Conservation (phyloP, 2,888 invertebrate genomes). For the Camptogramma bilineatum region DNA sequence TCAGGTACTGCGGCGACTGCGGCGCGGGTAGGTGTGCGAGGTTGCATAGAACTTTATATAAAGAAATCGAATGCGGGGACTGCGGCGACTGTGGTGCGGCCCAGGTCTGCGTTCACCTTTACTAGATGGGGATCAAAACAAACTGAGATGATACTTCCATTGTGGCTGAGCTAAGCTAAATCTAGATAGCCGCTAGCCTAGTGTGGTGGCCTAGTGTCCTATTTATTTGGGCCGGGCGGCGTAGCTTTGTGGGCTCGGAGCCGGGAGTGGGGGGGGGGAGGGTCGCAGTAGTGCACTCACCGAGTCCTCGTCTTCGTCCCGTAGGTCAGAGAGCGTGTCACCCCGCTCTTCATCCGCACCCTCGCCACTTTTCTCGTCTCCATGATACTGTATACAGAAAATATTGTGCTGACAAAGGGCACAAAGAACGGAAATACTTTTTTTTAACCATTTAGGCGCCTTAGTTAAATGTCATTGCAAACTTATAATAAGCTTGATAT, state of each 20-base stretch:
- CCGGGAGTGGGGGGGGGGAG: slow-evolving; percentile 38
- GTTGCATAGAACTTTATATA: too few relatives aligned
- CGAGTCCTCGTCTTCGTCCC: slow-evolving; percentile 88
- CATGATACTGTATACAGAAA: slow-evolving; percentile 61
- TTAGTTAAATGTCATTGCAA: not conserved
- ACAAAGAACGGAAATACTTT: not conserved
- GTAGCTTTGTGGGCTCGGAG: slow-evolving; percentile 43
- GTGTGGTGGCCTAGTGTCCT: slow-evolving; percentile 70
- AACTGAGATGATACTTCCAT: slow-evolving; percentile 43
- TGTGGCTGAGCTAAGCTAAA: slow-evolving; percentile 53
- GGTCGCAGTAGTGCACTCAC: slow-evolving; percentile 84
- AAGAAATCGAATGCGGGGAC: too few relatives aligned
- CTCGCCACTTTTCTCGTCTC: slow-evolving; percentile 71
- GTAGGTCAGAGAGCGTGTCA: slow-evolving; percentile 80
- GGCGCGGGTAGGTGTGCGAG: too few relatives aligned
- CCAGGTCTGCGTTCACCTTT: too few relatives aligned
- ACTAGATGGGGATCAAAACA: slow-evolving; percentile 8
- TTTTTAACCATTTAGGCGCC: not conserved
- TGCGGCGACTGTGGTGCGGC: too few relatives aligned
- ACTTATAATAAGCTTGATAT: not conserved
- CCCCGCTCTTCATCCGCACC: slow-evolving; percentile 63
- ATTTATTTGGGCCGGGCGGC: slow-evolving; percentile 63
- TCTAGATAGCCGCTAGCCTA: slow-evolving; percentile 62
- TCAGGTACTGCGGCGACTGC: too few relatives aligned
- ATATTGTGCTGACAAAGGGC: slow-evolving; percentile 22